These are phyloP conservation scores for Smittia sp. DNA, from an alignment of 2,888 invertebrate genomes.

Conservation along the genomic window DNA sequence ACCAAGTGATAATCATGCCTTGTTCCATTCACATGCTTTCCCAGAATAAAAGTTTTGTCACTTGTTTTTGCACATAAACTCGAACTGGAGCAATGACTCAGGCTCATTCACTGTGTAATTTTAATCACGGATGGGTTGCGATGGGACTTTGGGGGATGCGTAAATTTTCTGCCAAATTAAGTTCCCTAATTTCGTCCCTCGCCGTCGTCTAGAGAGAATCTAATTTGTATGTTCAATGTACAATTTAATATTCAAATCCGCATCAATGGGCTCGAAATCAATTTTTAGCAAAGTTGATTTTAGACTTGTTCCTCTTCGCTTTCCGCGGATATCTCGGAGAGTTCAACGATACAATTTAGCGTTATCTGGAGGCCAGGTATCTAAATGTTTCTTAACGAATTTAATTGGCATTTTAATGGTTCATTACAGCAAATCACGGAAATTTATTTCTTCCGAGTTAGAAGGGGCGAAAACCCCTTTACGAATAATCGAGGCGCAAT, in stretches of 20 bases:
- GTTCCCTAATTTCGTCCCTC: not conserved
- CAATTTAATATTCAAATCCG: not conserved
- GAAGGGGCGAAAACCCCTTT: not conserved
- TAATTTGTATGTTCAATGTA: constrained; percentile 3
- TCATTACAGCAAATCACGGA: not conserved
- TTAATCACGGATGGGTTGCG: constrained; percentile 48
- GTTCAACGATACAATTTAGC: not conserved
- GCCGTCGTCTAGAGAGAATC: not conserved
- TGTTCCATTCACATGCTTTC: too few species aligned
- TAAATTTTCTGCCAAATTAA: not conserved
- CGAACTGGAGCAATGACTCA: constrained; percentile 63
- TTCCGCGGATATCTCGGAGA: not conserved
- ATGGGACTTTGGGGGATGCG: constrained; percentile 46
- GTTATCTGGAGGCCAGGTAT: not conserved
- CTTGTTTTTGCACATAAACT: not conserved
- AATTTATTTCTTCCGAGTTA: not conserved
- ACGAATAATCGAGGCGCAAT: not conserved
- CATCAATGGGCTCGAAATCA: not conserved
- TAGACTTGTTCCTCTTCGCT: not conserved
- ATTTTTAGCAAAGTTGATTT: not conserved
- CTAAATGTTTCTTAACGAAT: not conserved
- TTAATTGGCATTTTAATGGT: not conserved
- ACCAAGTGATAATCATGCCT: too few species aligned
- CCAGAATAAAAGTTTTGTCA: too few species aligned
- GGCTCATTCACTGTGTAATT: constrained; percentile 56